Evolutionary conservation across 2,113 vertebrate species (phyloP), one percentile per base, ranked within the genome.

Genomic region (Alligator sinensis): DNA sequence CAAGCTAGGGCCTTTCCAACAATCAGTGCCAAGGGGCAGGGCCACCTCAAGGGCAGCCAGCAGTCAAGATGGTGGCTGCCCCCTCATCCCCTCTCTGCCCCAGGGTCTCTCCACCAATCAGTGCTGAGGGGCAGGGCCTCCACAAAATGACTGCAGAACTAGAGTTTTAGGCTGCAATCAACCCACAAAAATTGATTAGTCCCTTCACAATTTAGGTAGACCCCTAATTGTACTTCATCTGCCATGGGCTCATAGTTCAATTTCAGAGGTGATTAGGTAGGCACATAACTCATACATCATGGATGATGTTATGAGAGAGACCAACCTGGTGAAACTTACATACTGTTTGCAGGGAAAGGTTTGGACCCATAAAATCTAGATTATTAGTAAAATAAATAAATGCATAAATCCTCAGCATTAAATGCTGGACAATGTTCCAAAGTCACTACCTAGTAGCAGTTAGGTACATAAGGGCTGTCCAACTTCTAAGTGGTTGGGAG

Each of bases 321-420:
- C 59, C 3, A 57, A 1, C 2, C 58, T 70, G 82, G 7, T 11
- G 64, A 82, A 82, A 61, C 1, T 60, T 85, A 64, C 0, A 0
- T 78, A 62, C 4, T 28, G 28, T 84, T 64, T n/a, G 3, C 84
- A 78, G 47, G 68, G 82, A 88, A 94, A 6, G 28, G 15, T 30
- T 86, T 19, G 92, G 38, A 84, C 9, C 14, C 63, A 55, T 81
- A 38, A 78, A 78, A 59, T 13, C 57, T 2, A 62, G 27, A 34
- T 58, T 57, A n/a, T 77, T 54, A 55, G 87, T 28, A 62, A 88
- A 77, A 74, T 11, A 4, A 66, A 30, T 17, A 89, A 34, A 28
- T 30, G 47, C 24, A 89, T 55, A 91, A 62, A 6, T 14, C 16
- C 74, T 61, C 75, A 19, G 22, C 83, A 34, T 27, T 90, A 57